A percentile compares a stretch with the other conserved stretches of the same genome.
phyloP scores from a whole-genome alignment of 2,888 invertebrate genomes.

The Eilema depressum region DNA sequence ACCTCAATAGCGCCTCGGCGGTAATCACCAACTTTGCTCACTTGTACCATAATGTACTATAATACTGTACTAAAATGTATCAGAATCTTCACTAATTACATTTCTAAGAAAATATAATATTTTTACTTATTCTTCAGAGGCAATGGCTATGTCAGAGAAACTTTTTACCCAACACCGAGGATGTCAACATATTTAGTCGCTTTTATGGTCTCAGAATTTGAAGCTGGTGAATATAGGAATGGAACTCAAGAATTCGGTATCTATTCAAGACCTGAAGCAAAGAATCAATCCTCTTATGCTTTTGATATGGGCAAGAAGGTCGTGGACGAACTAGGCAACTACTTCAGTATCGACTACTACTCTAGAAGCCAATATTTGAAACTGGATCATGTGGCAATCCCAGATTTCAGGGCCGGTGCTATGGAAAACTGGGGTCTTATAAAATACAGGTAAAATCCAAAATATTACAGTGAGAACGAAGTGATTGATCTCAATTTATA shows the following conservation, averaged over 20 bases:
- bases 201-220: constrained; percentile 92
- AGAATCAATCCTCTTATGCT: constrained; percentile 89
- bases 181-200: constrained; percentile 96
- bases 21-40: no score
- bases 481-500: neutral
- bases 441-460: constrained; percentile 90
- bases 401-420: constrained; percentile 94
- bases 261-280: constrained; percentile 90
- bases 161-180: constrained; percentile 87
- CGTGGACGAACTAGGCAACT: constrained; percentile 83
- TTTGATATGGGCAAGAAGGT: constrained; percentile 87
- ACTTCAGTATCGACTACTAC: constrained; percentile 87
- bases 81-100: no score
- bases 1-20: no score
- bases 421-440: constrained; percentile 98
- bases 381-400: constrained; percentile 94
- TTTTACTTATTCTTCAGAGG: constrained; percentile 57
- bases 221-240: constrained; percentile 62
- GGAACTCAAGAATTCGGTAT: constrained; percentile 85
- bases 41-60: no score
- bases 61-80: no score
- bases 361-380: constrained; percentile 88
- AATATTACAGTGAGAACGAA: no score
- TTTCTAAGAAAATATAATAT: no score
- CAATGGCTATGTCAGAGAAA: constrained; percentile 88